Percentiles rank a stretch among this genome's conserved stretches.
Evolutionary conservation across 2,888 invertebrate genomes (phyloP).

Genomic region (Patella depressa): DNA sequence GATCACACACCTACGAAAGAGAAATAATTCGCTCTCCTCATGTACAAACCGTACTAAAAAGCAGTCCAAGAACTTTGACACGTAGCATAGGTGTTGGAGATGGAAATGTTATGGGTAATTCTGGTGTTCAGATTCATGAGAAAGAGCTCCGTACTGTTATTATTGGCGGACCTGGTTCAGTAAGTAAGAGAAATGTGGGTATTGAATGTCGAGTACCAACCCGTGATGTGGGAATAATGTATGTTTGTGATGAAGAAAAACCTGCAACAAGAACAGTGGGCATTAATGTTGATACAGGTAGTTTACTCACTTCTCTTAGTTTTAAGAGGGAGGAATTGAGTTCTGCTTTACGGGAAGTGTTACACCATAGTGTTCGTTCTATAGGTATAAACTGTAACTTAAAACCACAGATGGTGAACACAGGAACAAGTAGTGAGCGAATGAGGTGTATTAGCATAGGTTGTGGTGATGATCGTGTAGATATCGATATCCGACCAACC

Average conservation of each 20-base stretch:
- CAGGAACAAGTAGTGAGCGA: constrained; percentile 33
- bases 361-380: constrained; percentile 64
- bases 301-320: constrained; percentile 51
- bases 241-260: constrained; percentile 63
- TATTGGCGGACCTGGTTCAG: constrained; percentile 52
- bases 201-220: constrained; percentile 61
- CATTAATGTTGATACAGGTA: constrained; percentile 62
- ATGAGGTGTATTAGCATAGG: constrained; percentile 49
- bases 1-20: constrained; percentile 12
- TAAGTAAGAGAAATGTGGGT: constrained; percentile 63
- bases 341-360: constrained; percentile 55
- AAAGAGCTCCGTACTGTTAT: constrained; percentile 69
- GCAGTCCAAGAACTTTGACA: constrained; percentile 57
- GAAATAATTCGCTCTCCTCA: constrained; percentile 13
- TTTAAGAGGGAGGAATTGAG: constrained; percentile 63
- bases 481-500: constrained; percentile 60
- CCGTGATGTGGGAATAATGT: constrained; percentile 68
- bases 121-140: constrained; percentile 66
- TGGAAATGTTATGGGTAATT: constrained; percentile 70
- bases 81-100: constrained; percentile 77
- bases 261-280: constrained; percentile 63
- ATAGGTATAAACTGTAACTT: constrained; percentile 61
- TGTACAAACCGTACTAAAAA: neutral
- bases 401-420: constrained; percentile 40
- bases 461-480: constrained; percentile 61